These are phyloP conservation scores for Siniperca chuatsi DNA, from an alignment of 2,113 vertebrate species.

Conservation along the genomic window DNA sequence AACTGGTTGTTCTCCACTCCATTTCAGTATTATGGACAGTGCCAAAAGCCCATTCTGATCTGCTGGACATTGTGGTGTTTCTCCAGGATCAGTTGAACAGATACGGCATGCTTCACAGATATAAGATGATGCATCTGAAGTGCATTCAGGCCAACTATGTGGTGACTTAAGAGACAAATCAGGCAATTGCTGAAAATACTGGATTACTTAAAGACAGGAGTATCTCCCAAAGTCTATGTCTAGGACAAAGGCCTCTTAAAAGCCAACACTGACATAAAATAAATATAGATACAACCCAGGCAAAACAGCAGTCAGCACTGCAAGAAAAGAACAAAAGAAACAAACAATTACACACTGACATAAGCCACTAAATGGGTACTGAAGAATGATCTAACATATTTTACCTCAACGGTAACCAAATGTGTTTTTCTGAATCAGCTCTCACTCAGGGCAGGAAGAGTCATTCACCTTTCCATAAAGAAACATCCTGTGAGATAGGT, in stretches of 20 bases:
- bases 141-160: too few relatives aligned
- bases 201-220: too few relatives aligned
- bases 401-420: not conserved
- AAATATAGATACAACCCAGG: not conserved
- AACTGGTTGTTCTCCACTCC: too few relatives aligned
- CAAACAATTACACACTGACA: not conserved
- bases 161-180: too few relatives aligned
- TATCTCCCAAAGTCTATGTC: too few relatives aligned
- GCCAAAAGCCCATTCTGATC: too few relatives aligned
- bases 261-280: not conserved
- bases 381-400: not conserved
- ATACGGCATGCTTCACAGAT: too few relatives aligned
- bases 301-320: not conserved
- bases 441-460: not conserved
- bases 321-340: not conserved
- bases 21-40: too few relatives aligned
- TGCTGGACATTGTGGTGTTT: too few relatives aligned
- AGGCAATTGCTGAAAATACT: too few relatives aligned
- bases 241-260: not conserved
- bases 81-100: too few relatives aligned
- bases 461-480: not conserved
- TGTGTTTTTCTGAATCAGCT: not conserved
- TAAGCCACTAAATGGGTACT: not conserved
- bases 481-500: not conserved
- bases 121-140: too few relatives aligned